Conservation (phyloP, 2,888 invertebrate genomes). For the Cosmia trapezina region DNA sequence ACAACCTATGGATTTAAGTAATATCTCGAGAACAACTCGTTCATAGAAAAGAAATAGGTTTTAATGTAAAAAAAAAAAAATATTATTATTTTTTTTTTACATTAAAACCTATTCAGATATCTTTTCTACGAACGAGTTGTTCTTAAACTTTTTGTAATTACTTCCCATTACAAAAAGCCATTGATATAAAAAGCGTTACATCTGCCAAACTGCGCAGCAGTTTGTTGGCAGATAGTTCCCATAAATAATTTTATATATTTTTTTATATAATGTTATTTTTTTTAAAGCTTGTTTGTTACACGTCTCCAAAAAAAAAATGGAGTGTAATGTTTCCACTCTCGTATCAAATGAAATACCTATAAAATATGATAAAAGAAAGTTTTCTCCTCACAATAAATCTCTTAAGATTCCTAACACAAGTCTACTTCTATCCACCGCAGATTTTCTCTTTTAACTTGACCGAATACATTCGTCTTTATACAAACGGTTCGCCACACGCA, state of each 20-base stretch:
- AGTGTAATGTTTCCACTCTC: not conserved
- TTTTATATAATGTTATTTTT: too few species aligned
- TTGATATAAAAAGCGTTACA: too few species aligned
- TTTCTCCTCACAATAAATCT: conserved; percentile 34
- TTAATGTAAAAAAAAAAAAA: not conserved
- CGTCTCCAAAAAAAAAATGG: not conserved
- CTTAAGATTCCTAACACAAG: conserved; percentile 50
- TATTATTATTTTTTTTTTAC: too few species aligned
- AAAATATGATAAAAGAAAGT: conserved; percentile 11
- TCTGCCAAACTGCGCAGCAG: too few species aligned
- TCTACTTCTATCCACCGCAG: not conserved
- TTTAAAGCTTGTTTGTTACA: not conserved
- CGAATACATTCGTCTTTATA: conserved; percentile 30
- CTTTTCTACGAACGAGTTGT: too few species aligned
- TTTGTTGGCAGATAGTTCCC: too few species aligned
- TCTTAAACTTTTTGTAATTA: too few species aligned
- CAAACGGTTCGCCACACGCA: conserved; percentile 27
- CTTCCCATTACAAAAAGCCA: too few species aligned
- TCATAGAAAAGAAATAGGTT: not conserved
- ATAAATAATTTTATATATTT: too few species aligned
- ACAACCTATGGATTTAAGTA: not conserved
- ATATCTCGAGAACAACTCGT: not conserved
- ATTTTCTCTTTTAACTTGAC: conserved; percentile 59
- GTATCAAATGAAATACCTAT: not conserved
- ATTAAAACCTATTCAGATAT: too few species aligned